Evolutionary conservation across 2,888 invertebrate genomes (phyloP), one percentile per base, ranked within the genome.

Genomic region (Epinotia demarniana): DNA sequence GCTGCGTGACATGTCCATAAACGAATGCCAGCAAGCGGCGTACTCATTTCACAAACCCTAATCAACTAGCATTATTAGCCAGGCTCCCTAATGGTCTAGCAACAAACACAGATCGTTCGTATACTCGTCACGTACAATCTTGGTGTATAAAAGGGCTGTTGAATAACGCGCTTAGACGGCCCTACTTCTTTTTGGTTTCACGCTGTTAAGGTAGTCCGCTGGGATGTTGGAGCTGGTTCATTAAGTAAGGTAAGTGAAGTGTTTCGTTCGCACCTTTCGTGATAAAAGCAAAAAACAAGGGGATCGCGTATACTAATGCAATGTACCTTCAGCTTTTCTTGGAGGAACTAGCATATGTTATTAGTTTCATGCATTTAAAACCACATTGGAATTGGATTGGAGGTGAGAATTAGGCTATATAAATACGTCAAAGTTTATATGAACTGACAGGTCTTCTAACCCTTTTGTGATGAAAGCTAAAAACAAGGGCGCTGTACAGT

Each of bases 1-100:
- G 8, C 53, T 53, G 53, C 53, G 53, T 53, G 53, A 53, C 53
- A 53, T 53, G 53, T n/a, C 53, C 53, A 23, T 19, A 33, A 66
- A 46, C 3, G 53, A 18, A 19, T 62, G 43, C 8, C 53, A 12
- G 39, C 6, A 33, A 53, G 39, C 12, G 55, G 67, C 67, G 23
- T 49, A 67, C 67, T 67, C 63, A 39, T 62, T 71, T 55, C 55
- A 71, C 61, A 39, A 71, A 62, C 71, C 53, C 53, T 63, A 63
- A 71, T 71, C 62, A 71, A 63, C 62, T 49, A 43, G 62, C 16
- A 19, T 55, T 53, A 71, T 71, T 62, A 71, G 53, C 39, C 61
- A 70, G 69, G 70, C 70, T 55, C 8, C 9, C 9, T 43, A 58
- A 62, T 39, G 39, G 62, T 18, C 62, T 16, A 53, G 19, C 53